A percentile compares a stretch with the other conserved stretches of the same genome.
Evolutionary conservation across 2,888 invertebrate species (phyloP).

Genomic region (Acanthococcus lagerstroemiae): DNA sequence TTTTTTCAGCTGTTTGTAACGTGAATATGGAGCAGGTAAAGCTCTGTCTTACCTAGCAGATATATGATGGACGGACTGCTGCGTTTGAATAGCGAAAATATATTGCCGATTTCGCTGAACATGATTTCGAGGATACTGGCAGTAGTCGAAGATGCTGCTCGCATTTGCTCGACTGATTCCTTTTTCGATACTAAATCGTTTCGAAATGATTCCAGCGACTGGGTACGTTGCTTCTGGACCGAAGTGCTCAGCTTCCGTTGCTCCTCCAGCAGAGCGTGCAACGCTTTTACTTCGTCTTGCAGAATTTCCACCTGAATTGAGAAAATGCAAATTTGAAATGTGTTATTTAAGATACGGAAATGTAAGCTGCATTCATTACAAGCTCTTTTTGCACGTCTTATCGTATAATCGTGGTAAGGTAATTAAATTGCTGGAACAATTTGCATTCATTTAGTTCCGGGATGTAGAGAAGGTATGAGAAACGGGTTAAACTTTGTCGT

Average conservation of each 20-base stretch:
- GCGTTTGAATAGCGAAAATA: conserved; percentile 7
- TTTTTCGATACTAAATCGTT: conserved; percentile 1
- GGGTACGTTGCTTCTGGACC: not conserved
- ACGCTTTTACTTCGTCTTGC: conserved; percentile 18
- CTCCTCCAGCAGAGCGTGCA: conserved; percentile 1
- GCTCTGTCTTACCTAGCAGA: conserved; percentile 18
- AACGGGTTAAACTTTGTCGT: no score
- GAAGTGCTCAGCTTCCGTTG: not conserved
- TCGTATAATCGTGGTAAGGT: no score
- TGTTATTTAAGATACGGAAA: no score
- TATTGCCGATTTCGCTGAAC: conserved; percentile 9
- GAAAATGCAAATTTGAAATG: no score
- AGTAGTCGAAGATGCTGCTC: not conserved
- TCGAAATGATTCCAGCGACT: not conserved
- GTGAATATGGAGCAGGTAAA: no score
- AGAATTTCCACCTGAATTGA: conserved; percentile 14
- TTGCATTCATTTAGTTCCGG: no score
- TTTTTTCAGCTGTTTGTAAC: no score
- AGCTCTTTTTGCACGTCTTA: no score
- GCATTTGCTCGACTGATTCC: conserved; percentile 2
- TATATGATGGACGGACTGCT: conserved; percentile 1
- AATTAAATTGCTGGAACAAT: no score
- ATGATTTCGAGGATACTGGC: not conserved
- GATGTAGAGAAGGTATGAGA: no score
- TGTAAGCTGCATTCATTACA: no score